Conservation (phyloP, 2,113 vertebrate genomes). For the Tachycineta bicolor region DNA sequence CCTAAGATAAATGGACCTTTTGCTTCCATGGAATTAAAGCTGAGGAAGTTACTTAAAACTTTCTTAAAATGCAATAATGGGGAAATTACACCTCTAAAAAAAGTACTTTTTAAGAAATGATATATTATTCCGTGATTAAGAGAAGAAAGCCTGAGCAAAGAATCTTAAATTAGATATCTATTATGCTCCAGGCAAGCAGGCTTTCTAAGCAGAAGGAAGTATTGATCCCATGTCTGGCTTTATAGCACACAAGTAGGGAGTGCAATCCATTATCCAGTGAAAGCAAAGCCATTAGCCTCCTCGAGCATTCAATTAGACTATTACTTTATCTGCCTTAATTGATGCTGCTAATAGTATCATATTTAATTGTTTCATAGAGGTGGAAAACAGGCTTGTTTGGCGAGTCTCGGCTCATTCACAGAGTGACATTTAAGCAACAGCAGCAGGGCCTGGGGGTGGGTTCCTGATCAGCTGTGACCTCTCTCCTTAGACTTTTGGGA, state of each 20-base stretch:
- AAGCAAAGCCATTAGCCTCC: constrained; percentile 69
- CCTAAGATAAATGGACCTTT: background rate
- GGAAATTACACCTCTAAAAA: constrained; percentile 13
- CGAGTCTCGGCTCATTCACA: constrained; percentile 54
- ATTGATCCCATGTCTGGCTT: constrained; percentile 70
- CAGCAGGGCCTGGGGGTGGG: background rate
- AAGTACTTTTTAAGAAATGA: background rate
- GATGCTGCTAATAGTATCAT: constrained; percentile 72
- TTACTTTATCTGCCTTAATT: constrained; percentile 78
- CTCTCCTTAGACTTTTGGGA: background rate
- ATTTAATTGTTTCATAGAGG: constrained; percentile 69
- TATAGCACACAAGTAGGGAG: constrained; percentile 53
- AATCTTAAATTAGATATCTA: constrained; percentile 61
- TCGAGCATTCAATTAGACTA: constrained; percentile 72
- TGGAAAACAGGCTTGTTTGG: constrained; percentile 59
- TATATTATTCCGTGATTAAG: constrained; percentile 53
- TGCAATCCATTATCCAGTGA: constrained; percentile 67
- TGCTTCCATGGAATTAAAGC: background rate
- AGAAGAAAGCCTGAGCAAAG: constrained; percentile 52
- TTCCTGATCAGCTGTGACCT: background rate
- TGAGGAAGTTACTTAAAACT: constrained; percentile 17
- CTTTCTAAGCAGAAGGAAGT: constrained; percentile 65
- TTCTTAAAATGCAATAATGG: constrained; percentile 4
- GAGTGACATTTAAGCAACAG: background rate
- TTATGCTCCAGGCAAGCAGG: constrained; percentile 62